Evolutionary conservation across 2,113 vertebrate genomes (phyloP), one percentile per base, ranked within the genome.

Genomic region (Lathamus discolor): DNA sequence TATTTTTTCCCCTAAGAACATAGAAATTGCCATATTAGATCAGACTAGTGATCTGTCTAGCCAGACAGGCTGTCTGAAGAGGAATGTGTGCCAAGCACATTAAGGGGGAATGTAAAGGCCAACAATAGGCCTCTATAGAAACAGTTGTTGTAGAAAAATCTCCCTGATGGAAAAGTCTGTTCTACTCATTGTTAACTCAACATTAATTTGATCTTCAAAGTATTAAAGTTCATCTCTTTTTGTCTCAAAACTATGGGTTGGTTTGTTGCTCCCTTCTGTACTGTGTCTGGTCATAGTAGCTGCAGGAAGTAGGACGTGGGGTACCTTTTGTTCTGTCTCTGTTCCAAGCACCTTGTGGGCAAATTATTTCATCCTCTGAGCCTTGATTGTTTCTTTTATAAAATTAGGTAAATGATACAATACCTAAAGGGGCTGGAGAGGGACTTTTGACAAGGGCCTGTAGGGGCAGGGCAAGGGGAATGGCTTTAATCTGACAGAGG

Each of bases 221-320:
- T 37, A 16, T 33, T 63, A 0, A 3, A 43, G 39, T 75, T 79
- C 12, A 27, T 54, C 10, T 48, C 44, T 44, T 78, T 59, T 64
- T 29, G 41, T 64, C 24, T 59, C 12, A 57, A 54, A 73, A 24
- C 2, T 10, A 15, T 0, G 17, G 6, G 6, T 61, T 29, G 20
- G 8, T 49, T 48, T 37, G 35, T 29, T 43, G 20, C 6, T 70
- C 27, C 31, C 11, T 25, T 43, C 49, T 37, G n/a, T 1, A 0
- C 46, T 0, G 1, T 23, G 33, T 37, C 49, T 22, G 28, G 13
- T 70, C 8, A 0, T 6, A 13, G 37, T 3, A 44, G 43, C 55
- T 33, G n/a, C 35, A 27, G 11, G 24, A 28, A 63, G 4, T 1
- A 24, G 44, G 13, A 24, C 10, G 1, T 8, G 37, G 61, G 13